Conservation (phyloP, 2,888 invertebrate genomes). For the Latrodectus hesperus region DNA sequence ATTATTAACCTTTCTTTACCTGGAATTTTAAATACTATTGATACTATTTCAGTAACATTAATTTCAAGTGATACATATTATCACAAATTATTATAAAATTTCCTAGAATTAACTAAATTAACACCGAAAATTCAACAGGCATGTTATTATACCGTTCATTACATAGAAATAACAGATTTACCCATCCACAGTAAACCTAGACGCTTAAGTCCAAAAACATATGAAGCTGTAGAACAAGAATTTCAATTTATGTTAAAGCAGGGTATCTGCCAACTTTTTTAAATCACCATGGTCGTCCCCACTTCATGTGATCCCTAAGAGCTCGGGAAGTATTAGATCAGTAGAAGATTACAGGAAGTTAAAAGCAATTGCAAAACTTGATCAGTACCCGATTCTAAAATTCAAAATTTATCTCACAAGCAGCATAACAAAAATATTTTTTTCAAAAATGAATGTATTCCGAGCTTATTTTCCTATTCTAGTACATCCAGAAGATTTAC, state of each 20-base stretch:
- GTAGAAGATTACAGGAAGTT: neutral
- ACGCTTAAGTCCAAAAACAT: neutral
- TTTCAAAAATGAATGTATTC: constrained; percentile 66
- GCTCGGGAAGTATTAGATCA: neutral
- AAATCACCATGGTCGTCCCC: constrained; percentile 18
- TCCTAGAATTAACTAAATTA: neutral
- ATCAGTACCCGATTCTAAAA: constrained; percentile 5
- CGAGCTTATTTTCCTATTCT: constrained; percentile 71
- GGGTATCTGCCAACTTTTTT: neutral
- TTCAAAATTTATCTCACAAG: constrained; percentile 1
- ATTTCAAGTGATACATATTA: no score
- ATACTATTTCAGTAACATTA: no score
- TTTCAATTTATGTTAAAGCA: neutral
- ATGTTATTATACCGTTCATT: no score
- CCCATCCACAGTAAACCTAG: neutral
- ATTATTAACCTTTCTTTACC: no score
- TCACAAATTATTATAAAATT: neutral
- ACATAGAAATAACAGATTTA: no score
- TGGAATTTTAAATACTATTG: no score
- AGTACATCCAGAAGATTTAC: constrained; percentile 73
- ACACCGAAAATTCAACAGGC: no score
- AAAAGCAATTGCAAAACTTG: neutral
- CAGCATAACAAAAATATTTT: neutral
- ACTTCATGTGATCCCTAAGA: constrained; percentile 5
- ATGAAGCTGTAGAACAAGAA: neutral